Conservation (phyloP, 2,888 invertebrate species). For the Sphaeridia pumilis region DNA sequence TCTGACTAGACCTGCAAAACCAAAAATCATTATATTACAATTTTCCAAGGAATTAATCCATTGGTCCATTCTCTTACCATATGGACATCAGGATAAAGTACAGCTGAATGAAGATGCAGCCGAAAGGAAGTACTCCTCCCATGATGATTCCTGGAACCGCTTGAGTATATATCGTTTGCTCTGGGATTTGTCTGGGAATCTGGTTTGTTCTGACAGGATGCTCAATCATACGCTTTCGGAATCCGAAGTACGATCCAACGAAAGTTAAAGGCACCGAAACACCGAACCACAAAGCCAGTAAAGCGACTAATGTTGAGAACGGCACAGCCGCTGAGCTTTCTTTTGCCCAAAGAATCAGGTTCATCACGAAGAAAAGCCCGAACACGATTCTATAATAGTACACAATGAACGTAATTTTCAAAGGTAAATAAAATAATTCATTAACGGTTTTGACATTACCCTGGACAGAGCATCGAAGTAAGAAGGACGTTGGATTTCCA, state of each 20-base stretch:
- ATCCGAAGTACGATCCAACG: conserved; percentile 96
- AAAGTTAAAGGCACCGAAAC: conserved; percentile 98
- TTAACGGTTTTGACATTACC: conserved; percentile 50
- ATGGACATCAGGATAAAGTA: conserved; percentile 98
- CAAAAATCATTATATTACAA: background rate
- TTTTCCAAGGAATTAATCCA: background rate
- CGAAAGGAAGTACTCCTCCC: conserved; percentile 98
- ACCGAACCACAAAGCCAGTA: conserved; percentile 91
- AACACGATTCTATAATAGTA: conserved; percentile 77
- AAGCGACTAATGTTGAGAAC: conserved; percentile 86
- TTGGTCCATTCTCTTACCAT: conserved; percentile 58
- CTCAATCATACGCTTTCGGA: conserved; percentile 77
- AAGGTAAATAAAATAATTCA: background rate
- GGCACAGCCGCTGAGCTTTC: conserved; percentile 94
- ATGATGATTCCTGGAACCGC: conserved; percentile 90
- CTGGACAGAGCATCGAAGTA: conserved; percentile 92
- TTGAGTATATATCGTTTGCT: conserved; percentile 95
- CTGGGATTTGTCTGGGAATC: conserved; percentile 96
- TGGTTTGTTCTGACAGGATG: conserved; percentile 98
- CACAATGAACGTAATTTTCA: background rate
- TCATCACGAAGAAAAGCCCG: conserved; percentile 92
- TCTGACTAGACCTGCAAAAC: conserved; percentile 60
- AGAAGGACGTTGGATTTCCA: conserved; percentile 98
- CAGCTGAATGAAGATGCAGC: conserved; percentile 95
- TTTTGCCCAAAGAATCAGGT: conserved; percentile 89